phyloP scores from a whole-genome alignment of 30 jellyfish, hydroid and myxozoan genomes.

The Chrysaora quinquecirrha region DNA sequence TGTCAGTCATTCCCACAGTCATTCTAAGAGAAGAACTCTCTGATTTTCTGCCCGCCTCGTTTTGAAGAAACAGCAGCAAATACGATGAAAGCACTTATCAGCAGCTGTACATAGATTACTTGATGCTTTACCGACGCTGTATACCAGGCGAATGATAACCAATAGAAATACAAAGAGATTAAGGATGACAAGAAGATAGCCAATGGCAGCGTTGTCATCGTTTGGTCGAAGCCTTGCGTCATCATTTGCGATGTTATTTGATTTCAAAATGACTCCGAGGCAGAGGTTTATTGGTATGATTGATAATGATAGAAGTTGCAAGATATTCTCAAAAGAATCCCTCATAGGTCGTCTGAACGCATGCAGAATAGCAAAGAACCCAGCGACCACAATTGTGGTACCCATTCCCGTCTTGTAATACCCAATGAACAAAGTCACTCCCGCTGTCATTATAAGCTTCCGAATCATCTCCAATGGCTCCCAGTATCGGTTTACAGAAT shows the following conservation, averaged over 20 bases:
- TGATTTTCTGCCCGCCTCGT: no score
- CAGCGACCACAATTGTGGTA: background rate
- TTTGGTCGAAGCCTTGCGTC: background rate
- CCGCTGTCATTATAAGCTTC: background rate
- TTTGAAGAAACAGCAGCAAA: no score
- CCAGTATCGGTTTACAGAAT: background rate
- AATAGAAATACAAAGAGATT: background rate
- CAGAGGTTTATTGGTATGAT: background rate
- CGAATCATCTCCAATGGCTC: background rate
- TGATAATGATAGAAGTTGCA: background rate
- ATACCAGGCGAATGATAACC: background rate
- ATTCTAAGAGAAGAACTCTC: no score
- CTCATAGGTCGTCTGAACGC: background rate
- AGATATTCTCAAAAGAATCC: background rate
- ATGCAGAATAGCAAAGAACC: background rate
- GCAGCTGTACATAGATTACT: no score
- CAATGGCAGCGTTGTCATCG: background rate
- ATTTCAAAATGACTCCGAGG: background rate
- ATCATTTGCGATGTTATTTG: background rate
- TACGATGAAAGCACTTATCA: no score
- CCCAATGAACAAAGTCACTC: background rate
- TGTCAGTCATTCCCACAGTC: no score
- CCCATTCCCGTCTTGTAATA: slow-evolving; percentile 2
- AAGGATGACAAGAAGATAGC: background rate
- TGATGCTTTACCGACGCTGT: no score